Percentiles rank a stretch among this genome's conserved stretches.
phyloP scores from a whole-genome alignment of 2,888 invertebrate species.

The Monoplex corrugatus region DNA sequence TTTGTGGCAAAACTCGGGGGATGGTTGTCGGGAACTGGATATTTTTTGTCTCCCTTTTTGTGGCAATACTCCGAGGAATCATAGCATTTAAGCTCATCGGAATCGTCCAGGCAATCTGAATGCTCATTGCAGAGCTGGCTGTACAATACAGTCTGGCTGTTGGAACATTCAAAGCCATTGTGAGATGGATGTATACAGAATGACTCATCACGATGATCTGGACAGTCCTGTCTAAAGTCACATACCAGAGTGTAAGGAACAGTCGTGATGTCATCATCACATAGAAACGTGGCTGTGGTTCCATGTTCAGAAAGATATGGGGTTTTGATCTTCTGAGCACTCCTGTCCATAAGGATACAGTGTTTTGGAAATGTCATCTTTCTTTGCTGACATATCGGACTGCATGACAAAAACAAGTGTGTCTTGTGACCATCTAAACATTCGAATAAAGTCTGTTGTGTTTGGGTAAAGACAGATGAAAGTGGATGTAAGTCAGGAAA shows the following conservation, averaged over 20 bases:
- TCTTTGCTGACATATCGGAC: background rate
- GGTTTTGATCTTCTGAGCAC: background rate
- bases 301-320: too few species aligned
- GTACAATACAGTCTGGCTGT: background rate
- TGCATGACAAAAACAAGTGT: background rate
- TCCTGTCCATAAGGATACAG: background rate
- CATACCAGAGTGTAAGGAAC: background rate
- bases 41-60: background rate
- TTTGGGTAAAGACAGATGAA: background rate
- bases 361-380: background rate
- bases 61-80: too few species aligned
- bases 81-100: background rate
- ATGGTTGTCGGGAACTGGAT: background rate
- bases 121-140: background rate
- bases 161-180: background rate
- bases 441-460: background rate
- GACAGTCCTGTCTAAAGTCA: slow-evolving; percentile 13
- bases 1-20: too few species aligned
- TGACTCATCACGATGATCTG: slow-evolving; percentile 8
- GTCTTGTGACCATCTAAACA: background rate
- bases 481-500: background rate
- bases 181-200: background rate
- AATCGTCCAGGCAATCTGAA: slow-evolving; percentile 16
- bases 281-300: background rate
- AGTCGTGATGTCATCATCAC: background rate